Evolutionary conservation across 2,113 vertebrate species (phyloP).

Genomic region (Melanotaenia duboulayi): DNA sequence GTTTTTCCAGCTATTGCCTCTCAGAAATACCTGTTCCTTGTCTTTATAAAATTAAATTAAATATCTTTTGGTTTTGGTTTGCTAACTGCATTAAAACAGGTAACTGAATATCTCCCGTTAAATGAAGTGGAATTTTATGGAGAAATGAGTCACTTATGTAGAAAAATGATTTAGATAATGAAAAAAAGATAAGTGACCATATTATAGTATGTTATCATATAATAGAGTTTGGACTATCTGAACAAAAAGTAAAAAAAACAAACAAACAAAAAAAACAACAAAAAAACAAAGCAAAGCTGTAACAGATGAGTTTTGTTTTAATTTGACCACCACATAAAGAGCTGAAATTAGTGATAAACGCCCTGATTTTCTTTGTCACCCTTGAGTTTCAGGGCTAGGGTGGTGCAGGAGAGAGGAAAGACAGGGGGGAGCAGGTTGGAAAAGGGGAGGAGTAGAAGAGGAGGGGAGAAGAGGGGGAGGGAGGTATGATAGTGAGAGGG

Average conservation of each 20-base stretch:
- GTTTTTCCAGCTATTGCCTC: neutral
- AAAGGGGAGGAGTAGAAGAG: constrained; percentile 64
- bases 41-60: neutral
- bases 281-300: too few relatives aligned
- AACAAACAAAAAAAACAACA: neutral
- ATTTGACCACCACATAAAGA: neutral
- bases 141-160: neutral
- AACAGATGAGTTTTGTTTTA: neutral
- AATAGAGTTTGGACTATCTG: neutral
- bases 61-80: neutral
- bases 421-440: constrained; percentile 51
- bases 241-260: neutral
- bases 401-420: constrained; percentile 36
- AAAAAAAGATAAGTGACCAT: too few relatives aligned
- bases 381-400: constrained; percentile 47
- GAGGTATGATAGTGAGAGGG: constrained; percentile 75
- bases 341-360: constrained; percentile 20
- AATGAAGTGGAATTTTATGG: neutral
- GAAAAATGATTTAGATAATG: neutral
- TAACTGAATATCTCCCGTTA: neutral
- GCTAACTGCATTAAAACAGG: neutral
- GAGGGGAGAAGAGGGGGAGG: constrained; percentile 44
- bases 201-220: neutral
- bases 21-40: neutral
- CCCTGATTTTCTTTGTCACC: constrained; percentile 45